Evolutionary conservation across 2,888 invertebrate species (phyloP).

Genomic region (Pteria penguin): DNA sequence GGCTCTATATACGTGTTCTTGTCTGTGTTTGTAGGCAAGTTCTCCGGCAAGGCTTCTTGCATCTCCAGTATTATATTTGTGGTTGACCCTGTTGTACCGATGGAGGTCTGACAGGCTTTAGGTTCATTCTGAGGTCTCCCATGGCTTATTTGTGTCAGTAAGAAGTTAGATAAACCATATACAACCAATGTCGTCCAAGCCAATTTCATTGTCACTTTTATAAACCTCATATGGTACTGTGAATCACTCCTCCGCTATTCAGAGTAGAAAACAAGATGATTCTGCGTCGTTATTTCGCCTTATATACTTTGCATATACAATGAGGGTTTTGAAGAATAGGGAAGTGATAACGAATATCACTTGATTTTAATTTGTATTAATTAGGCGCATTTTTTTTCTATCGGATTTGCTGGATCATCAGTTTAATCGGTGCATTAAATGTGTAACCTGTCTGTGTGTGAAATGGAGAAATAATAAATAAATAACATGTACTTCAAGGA

Average conservation of each 20-base stretch:
- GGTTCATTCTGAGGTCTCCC: not conserved
- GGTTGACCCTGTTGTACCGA: not conserved
- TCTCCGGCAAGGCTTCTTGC: not conserved
- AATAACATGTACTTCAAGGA: too few species aligned
- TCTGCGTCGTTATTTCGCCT: too few species aligned
- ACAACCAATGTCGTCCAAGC: not conserved
- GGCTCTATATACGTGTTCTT: not conserved
- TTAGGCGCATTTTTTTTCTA: not conserved
- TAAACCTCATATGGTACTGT: not conserved
- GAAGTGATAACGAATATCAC: not conserved
- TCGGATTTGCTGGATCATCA: not conserved
- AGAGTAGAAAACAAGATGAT: too few species aligned
- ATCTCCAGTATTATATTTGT: not conserved
- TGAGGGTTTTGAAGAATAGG: not conserved
- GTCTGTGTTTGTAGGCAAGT: not conserved
- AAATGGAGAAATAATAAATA: too few species aligned
- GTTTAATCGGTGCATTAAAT: too few species aligned
- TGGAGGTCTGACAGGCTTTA: not conserved
- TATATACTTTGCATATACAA: not conserved
- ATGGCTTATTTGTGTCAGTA: not conserved
- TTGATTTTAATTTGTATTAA: not conserved
- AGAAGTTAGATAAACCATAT: not conserved
- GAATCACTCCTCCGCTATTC: too few species aligned
- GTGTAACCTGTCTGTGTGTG: too few species aligned
- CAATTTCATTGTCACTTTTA: not conserved